phyloP scores from a whole-genome alignment of 2,888 invertebrate genomes.

The Teleiodes luculella region DNA sequence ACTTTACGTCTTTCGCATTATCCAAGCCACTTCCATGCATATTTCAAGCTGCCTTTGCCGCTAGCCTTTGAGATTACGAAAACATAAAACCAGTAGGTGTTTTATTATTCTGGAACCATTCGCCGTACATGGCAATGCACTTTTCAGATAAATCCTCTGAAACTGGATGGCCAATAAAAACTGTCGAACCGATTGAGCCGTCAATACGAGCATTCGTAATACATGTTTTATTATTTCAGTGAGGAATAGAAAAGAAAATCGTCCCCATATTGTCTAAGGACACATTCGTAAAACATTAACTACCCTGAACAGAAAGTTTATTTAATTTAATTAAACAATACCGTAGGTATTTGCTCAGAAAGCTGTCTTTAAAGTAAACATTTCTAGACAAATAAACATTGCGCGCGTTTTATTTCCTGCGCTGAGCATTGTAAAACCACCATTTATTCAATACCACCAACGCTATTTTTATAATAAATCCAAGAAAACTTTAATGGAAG shows the following conservation, averaged over 20 bases:
- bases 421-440: not conserved
- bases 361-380: too few relatives aligned
- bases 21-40: constrained; percentile 16
- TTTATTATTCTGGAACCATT: constrained; percentile 59
- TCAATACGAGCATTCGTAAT: constrained; percentile 23
- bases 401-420: too few relatives aligned
- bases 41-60: constrained; percentile 20
- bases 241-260: constrained; percentile 14
- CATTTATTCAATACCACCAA: not conserved
- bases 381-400: too few relatives aligned
- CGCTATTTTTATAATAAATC: constrained; percentile 8
- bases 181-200: constrained; percentile 48
- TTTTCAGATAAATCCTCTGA: constrained; percentile 46
- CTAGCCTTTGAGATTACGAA: constrained; percentile 30
- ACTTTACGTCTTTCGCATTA: constrained; percentile 7
- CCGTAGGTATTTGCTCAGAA: too few relatives aligned
- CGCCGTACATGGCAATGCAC: constrained; percentile 60
- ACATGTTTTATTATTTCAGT: constrained; percentile 23
- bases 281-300: too few relatives aligned
- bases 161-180: constrained; percentile 53
- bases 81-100: constrained; percentile 53
- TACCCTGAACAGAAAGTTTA: too few relatives aligned
- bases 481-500: constrained; percentile 11
- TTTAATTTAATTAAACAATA: too few relatives aligned
- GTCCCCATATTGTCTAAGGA: constrained; percentile 3